These are phyloP conservation scores for Colaptes auratus DNA, from an alignment of 2,113 vertebrate genomes.

Conservation along the genomic window DNA sequence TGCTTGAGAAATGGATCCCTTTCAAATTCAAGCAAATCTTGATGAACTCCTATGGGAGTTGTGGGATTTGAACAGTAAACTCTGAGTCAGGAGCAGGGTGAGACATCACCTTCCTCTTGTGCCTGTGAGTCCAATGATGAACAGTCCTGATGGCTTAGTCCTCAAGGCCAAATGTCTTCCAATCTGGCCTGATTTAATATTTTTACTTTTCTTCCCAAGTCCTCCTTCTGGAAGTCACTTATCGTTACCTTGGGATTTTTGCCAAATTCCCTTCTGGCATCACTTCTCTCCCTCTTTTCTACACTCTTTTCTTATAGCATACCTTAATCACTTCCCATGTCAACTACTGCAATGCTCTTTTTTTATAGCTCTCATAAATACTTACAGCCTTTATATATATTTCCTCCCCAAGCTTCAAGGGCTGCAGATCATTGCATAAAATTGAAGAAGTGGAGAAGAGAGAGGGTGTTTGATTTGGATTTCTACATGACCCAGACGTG, in stretches of 20 bases:
- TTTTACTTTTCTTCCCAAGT: conserved; percentile 38
- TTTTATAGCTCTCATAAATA: conserved; percentile 44
- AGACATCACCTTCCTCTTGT: conserved; percentile 5
- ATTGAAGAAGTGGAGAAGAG: not conserved
- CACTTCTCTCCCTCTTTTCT: conserved; percentile 9
- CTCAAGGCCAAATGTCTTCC: not conserved
- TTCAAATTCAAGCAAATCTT: conserved; percentile 14
- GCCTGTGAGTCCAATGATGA: not conserved
- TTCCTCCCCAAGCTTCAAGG: conserved; percentile 26
- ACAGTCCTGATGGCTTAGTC: not conserved
- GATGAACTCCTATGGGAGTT: conserved; percentile 23
- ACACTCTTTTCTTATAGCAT: conserved; percentile 30
- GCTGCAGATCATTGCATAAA: not conserved
- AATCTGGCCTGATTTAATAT: not conserved
- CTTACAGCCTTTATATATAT: conserved; percentile 35
- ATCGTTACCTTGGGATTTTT: not conserved
- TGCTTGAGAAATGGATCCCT: conserved; percentile 18
- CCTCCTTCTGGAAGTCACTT: conserved; percentile 34
- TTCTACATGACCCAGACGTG: not conserved
- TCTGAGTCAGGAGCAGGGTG: not conserved
- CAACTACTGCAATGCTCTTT: conserved; percentile 34
- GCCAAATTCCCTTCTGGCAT: conserved; percentile 46
- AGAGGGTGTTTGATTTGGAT: not conserved
- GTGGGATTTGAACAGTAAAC: not conserved
- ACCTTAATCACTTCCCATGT: conserved; percentile 56